Evolutionary conservation across 1,140 invertebrate genomes (phyloP).

Genomic region (Octopus sinensis): DNA sequence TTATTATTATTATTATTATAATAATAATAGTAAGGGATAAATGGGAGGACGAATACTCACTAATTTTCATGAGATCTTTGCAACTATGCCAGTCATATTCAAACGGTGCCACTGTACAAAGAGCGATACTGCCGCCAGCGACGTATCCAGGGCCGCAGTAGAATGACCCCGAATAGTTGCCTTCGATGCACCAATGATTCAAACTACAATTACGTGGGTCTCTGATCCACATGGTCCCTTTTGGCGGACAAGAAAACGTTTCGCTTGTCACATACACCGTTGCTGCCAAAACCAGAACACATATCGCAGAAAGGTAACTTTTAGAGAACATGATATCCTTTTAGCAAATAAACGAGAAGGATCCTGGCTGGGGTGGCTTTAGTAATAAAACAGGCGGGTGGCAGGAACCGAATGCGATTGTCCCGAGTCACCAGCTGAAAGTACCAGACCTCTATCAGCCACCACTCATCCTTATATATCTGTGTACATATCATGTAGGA

Average conservation of each 20-base stretch:
- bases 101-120: background rate
- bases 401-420: background rate
- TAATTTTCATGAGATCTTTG: slow-evolving; percentile 9
- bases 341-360: background rate
- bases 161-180: background rate
- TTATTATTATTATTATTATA: too few species aligned
- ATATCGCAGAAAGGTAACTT: background rate
- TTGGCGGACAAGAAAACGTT: background rate
- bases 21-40: too few species aligned
- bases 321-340: background rate
- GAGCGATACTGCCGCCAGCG: background rate
- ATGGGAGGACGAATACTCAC: background rate
- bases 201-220: background rate
- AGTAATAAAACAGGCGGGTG: background rate
- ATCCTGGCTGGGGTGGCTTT: background rate
- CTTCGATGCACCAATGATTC: slow-evolving; percentile 6
- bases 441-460: background rate
- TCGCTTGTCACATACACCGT: background rate
- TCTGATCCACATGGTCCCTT: slow-evolving; percentile 4
- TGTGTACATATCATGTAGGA: background rate
- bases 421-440: background rate
- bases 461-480: slow-evolving; percentile 7
- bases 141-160: background rate
- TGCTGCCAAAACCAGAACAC: background rate
- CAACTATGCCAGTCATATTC: slow-evolving; percentile 9